These are phyloP conservation scores for Sarcophaga carnaria DNA, from an alignment of 2,888 invertebrate genomes.

Conservation along the genomic window DNA sequence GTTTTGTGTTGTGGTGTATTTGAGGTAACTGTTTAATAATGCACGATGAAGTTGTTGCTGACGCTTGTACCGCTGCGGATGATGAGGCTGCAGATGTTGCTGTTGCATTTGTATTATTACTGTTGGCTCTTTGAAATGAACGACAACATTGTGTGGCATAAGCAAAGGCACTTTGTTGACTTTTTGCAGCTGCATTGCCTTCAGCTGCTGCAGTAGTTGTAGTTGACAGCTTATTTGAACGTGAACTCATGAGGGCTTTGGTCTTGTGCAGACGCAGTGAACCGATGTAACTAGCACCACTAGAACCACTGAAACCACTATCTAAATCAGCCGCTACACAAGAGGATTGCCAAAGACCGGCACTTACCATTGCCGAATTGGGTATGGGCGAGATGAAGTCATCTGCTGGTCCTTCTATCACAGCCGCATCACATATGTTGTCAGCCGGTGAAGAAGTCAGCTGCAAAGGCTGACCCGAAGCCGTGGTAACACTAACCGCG, in stretches of 20 bases:
- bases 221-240: conserved; percentile 73
- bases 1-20: conserved; percentile 69
- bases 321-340: conserved; percentile 85
- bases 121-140: conserved; percentile 77
- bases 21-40: conserved; percentile 65
- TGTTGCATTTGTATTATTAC: conserved; percentile 20
- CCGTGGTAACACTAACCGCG: conserved; percentile 76
- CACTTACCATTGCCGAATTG: conserved; percentile 80
- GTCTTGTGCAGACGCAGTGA: conserved; percentile 84
- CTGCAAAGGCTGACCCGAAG: conserved; percentile 76
- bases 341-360: conserved; percentile 73
- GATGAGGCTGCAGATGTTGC: too few species aligned
- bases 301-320: conserved; percentile 92
- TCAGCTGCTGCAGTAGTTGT: conserved; percentile 36
- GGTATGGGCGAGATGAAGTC: conserved; percentile 84
- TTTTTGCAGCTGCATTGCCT: conserved; percentile 58
- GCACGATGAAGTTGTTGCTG: conserved; percentile 32
- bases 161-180: conserved; percentile 71
- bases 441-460: conserved; percentile 79
- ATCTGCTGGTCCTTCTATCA: conserved; percentile 80
- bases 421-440: conserved; percentile 85
- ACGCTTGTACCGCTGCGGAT: background rate
- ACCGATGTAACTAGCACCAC: conserved; percentile 90
- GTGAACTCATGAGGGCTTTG: conserved; percentile 77
- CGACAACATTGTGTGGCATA: conserved; percentile 79